Conservation (phyloP, 2,113 vertebrate species). For the Cygnus buccinator region DNA sequence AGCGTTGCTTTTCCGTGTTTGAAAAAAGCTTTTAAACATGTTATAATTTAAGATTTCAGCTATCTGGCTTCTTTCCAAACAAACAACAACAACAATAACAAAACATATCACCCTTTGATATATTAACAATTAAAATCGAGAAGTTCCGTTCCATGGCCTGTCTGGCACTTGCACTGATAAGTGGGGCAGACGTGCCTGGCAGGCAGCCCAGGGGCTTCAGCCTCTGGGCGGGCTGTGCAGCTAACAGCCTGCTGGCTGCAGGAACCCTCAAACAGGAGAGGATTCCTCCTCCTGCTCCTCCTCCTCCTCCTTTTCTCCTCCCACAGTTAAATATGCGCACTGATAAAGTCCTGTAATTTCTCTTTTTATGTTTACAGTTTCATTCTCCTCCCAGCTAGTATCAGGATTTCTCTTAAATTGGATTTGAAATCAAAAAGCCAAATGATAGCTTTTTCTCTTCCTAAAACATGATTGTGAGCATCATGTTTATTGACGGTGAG, state of each 20-base stretch:
- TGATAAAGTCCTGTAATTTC: neutral
- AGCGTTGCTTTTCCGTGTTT: conserved; percentile 12
- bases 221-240: neutral
- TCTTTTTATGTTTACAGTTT: neutral
- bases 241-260: neutral
- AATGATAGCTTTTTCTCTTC: neutral
- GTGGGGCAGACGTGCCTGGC: conserved; percentile 56
- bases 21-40: conserved; percentile 41
- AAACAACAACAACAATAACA: neutral
- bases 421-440: neutral
- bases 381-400: neutral
- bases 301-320: neutral
- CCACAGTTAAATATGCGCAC: neutral
- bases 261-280: neutral
- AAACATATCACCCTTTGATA: neutral
- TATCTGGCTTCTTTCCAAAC: conserved; percentile 50
- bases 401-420: neutral
- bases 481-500: neutral
- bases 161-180: conserved; percentile 38
- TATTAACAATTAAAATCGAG: conserved; percentile 31
- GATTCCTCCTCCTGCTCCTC: neutral
- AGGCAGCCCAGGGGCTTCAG: conserved; percentile 26
- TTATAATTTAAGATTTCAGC: conserved; percentile 39
- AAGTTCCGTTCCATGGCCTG: neutral
- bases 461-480: neutral